Evolutionary conservation across 2,797 vertebrate species (phyloP).

Genomic region (Mus minutoides): DNA sequence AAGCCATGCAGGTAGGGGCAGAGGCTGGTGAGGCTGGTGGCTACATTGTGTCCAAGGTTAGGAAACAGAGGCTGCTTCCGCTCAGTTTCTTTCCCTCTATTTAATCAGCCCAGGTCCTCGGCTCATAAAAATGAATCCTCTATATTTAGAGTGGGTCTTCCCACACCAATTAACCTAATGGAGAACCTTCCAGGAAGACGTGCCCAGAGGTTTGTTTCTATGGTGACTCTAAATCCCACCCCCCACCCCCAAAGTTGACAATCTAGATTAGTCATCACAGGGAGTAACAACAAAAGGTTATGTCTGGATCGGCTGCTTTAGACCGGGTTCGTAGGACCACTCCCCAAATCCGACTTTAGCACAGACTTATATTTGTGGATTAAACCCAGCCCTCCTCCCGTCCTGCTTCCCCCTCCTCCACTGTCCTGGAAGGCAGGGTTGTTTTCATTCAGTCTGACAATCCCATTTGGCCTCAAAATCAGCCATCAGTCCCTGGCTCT

Average conservation of each 20-base stretch:
- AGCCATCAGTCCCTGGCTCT: not conserved
- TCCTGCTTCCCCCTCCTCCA: not conserved
- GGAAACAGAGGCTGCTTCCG: not conserved
- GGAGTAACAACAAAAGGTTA: not conserved
- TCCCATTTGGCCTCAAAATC: not conserved
- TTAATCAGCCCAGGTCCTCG: not conserved
- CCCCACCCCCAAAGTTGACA: not conserved
- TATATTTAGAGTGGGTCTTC: not conserved
- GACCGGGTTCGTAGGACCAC: not conserved
- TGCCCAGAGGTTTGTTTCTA: not conserved
- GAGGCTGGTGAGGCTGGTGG: not conserved
- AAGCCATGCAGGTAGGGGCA: not conserved
- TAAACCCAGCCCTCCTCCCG: not conserved
- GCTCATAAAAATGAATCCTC: not conserved
- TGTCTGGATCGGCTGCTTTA: not conserved
- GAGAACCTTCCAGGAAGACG: not conserved
- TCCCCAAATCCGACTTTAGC: not conserved
- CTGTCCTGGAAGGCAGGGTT: not conserved
- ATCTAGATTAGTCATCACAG: not conserved
- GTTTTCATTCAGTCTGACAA: not conserved
- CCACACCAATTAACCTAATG: not conserved
- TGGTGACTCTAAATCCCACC: not conserved
- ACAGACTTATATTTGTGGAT: fast-evolving
- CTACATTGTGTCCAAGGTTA: not conserved
- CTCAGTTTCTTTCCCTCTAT: not conserved